Base-by-base conservation (phyloP, 2,888 invertebrate genomes). In the Megamerina dolium region DNA sequence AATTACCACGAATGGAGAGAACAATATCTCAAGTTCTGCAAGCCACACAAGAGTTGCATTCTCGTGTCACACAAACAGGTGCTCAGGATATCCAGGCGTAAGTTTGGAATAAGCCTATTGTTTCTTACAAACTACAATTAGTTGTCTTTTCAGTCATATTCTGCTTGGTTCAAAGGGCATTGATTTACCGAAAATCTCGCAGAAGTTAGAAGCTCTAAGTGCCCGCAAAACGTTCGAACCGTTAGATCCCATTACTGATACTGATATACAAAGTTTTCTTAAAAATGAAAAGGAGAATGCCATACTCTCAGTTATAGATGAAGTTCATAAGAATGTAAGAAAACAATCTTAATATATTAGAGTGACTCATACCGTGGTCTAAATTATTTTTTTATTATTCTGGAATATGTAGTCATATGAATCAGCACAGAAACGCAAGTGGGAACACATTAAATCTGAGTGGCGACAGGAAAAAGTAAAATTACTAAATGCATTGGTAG, bases 221-320 rank as follows among this genome's bases (percentile, higher is more conserved):
- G 82, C 91, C 6, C 82, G 89, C 48, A 78, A 83, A 41, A 86
- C 88, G n/a, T 87, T 89, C 59, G 88, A 89, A 66, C 88, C 94
- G 0, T 74, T 94, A 17, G 91, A 93, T 72, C 90, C 93, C 0
- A 84, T 90, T 37, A 83, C 86, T 27, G 93, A 93, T 63, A 87
- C 91, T 14, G 94, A 95, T 68, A 85, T 96, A 52, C 84, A 87
- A 54, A 87, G 87, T 58, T 94, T 87, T 67, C 73, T 96, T 14
- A 85, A 86, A 66, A 94, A 94, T 76, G 94, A 96, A 73, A 81
- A 89, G 49, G 90, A 94, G 74, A 95, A 93, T 78, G 90, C 91
- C 1, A 86, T 96, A 59, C 73, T 95, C 13, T 85, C 89, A 4
- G 82, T 92, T 3, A 89, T 95, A 58, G 94, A 95, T 68, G 87